A percentile compares a stretch with the other conserved stretches of the same genome.
Evolutionary conservation across 2,888 invertebrate genomes (phyloP).

Genomic region (Nesidiocoris tenuis): DNA sequence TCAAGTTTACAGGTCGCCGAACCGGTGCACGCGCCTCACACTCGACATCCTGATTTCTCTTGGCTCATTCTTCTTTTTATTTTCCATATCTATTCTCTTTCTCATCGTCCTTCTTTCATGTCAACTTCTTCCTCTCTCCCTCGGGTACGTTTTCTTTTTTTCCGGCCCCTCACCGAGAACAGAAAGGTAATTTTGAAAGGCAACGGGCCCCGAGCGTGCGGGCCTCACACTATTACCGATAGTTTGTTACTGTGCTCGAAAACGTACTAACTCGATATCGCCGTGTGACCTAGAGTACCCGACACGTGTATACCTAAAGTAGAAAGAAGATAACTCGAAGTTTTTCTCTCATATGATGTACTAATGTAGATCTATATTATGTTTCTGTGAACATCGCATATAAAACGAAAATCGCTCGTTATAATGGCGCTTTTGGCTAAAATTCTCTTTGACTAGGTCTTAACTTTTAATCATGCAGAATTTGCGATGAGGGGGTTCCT

Average conservation of each 20-base stretch:
- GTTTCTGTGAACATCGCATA: no score
- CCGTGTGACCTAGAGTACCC: not conserved
- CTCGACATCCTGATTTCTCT: not conserved
- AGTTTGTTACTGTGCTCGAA: not conserved
- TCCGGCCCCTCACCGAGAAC: no score
- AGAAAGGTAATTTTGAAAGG: not conserved
- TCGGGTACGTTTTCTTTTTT: not conserved
- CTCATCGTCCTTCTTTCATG: not conserved
- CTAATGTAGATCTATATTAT: no score
- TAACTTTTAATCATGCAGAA: no score
- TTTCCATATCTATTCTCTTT: not conserved
- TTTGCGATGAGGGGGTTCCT: no score
- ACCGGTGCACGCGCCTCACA: not conserved
- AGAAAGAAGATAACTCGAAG: no score
- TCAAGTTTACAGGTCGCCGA: not conserved
- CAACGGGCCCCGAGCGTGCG: not conserved
- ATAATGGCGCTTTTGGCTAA: no score
- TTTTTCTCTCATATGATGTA: no score
- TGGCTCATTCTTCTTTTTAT: not conserved
- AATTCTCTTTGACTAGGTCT: no score
- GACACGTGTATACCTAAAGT: not conserved
- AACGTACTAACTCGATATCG: no score
- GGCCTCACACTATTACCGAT: not conserved
- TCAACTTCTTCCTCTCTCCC: not conserved
- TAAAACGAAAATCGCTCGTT: no score